phyloP scores from a whole-genome alignment of 2,888 invertebrate species.

The Callyntrura guangdongensis region DNA sequence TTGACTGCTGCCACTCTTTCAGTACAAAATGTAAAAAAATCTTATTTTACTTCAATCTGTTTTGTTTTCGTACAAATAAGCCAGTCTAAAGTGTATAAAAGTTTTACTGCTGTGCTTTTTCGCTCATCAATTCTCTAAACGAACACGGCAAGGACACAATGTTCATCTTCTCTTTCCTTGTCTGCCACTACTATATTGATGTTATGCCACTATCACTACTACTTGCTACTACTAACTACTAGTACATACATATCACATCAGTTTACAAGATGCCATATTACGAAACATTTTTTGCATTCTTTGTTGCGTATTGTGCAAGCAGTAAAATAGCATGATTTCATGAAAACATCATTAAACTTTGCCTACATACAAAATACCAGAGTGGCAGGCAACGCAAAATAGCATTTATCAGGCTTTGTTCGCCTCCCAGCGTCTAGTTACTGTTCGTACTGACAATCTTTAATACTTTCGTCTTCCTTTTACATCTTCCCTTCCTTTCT shows the following conservation, averaged over 20 bases:
- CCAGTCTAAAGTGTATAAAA: background rate
- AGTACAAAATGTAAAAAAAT: slow-evolving; percentile 5
- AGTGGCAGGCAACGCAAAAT: background rate
- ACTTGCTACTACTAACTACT: background rate
- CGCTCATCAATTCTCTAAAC: slow-evolving; percentile 42
- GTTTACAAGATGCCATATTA: slow-evolving; percentile 27
- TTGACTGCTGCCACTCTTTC: slow-evolving; percentile 61
- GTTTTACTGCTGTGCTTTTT: slow-evolving; percentile 31
- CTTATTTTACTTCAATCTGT: background rate
- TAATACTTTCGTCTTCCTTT: background rate
- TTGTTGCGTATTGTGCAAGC: background rate
- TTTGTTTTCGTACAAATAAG: background rate
- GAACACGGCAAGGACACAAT: slow-evolving; percentile 40
- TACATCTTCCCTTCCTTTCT: background rate
- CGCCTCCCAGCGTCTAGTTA: background rate
- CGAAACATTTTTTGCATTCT: slow-evolving; percentile 33
- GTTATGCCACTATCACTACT: background rate
- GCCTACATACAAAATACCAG: slow-evolving; percentile 25
- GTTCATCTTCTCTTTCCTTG: slow-evolving; percentile 42
- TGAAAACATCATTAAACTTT: slow-evolving; percentile 31
- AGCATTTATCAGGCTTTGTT: slow-evolving; percentile 39
- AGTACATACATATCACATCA: background rate
- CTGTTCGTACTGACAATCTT: background rate
- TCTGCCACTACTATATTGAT: slow-evolving; percentile 16
- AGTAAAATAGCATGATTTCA: slow-evolving; percentile 53